Base-by-base conservation (phyloP, 1,140 invertebrate genomes). In the Drosophila saltans region DNA sequence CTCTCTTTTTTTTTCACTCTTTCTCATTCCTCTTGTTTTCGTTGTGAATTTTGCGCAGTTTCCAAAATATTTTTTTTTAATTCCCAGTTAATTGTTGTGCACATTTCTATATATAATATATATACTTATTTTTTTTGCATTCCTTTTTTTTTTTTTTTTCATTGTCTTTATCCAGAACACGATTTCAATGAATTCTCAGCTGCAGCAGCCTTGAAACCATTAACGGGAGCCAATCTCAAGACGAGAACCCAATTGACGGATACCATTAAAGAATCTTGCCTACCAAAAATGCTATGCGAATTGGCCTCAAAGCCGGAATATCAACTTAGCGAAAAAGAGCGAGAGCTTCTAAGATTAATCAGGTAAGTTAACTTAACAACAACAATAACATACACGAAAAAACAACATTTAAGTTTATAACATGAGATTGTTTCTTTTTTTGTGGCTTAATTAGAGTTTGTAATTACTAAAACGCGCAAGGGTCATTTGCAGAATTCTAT, bases 251-350 rank as follows among this genome's bases (percentile, higher is more conserved):
- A 91, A 61, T 66, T 92, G 2, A 75, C 91, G 43, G 91, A 91
- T 68, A 88, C 91, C 58, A 92, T 92, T 58, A 92, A 91, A 70
- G 91, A 92, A 45, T 91, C 94, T 5, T 96, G 96, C 92, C 92
- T 97, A 64, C 96, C 96, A 1, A 96, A 96, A 93, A 93, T 96
- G 77, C 95, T 97, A 30, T 97, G 96, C 81, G 96, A 97, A 92
- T 89, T 97, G 88, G 95, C 82, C 93, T 95, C 67, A 93, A 95
- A 67, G 93, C 94, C 52, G 92, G 95, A 86, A 93, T 95, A 88
- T 93, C 94, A 79, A 71, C 91, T 96, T n/a, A 95, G 94, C 28
- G 95, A 96, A 72, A 95, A 95, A 81, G 96, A 96, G 85, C 94
- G 94, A 75, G 94, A 95, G 55, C 91, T 96, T 21, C 92, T 97